Conservation (phyloP, 2,113 vertebrate genomes). For the Theristicus caerulescens region DNA sequence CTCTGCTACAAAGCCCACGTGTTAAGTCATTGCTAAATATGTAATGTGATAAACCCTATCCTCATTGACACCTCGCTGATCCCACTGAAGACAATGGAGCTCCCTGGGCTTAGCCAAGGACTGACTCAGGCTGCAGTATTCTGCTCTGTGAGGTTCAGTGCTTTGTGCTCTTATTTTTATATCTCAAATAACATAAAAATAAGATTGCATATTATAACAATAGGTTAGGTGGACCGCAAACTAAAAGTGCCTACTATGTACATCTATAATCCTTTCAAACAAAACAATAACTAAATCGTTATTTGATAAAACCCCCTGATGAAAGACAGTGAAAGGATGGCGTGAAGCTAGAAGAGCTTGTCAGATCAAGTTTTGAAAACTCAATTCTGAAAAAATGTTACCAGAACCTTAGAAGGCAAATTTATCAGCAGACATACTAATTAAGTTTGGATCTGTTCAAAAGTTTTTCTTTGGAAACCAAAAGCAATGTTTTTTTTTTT, state of each 20-base stretch:
- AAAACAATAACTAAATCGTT: constrained; percentile 31
- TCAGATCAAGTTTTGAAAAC: constrained; percentile 73
- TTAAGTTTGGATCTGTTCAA: not conserved
- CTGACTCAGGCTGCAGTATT: not conserved
- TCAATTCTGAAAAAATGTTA: constrained; percentile 80
- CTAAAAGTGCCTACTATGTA: constrained; percentile 7
- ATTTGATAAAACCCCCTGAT: constrained; percentile 73
- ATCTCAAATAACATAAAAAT: constrained; percentile 33
- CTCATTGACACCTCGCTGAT: not conserved
- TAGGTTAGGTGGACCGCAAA: constrained; percentile 34
- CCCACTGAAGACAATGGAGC: not conserved
- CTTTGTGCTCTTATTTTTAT: not conserved
- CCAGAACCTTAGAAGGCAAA: constrained; percentile 70
- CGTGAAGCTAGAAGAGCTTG: constrained; percentile 60
- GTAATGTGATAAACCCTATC: not conserved
- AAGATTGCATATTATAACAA: not conserved
- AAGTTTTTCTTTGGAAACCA: not conserved
- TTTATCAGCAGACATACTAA: constrained; percentile 45
- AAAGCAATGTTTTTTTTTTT: not conserved
- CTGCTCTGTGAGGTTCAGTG: not conserved
- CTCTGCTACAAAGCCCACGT: not conserved
- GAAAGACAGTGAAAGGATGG: constrained; percentile 73
- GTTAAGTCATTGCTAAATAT: not conserved
- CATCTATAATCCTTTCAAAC: constrained; percentile 60
- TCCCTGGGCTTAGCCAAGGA: not conserved